Evolutionary conservation across 2,888 invertebrate species (phyloP), one percentile per base, ranked within the genome.

Genomic region (Drosophila mimetica): DNA sequence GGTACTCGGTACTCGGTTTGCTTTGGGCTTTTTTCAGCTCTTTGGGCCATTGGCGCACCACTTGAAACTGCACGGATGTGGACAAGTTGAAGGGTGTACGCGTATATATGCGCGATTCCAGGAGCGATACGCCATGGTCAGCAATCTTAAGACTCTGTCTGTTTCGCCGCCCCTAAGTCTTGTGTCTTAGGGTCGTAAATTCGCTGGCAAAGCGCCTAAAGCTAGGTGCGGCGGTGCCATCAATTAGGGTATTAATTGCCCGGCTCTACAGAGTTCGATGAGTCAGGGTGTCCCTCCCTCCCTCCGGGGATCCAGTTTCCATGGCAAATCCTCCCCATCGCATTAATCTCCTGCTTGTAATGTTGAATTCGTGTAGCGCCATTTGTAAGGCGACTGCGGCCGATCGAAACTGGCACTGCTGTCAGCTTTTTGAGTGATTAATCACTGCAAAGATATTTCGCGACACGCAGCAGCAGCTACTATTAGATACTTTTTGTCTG

Each of bases 281-380:
- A 65, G 67, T 65, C 64, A 65, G 42, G n/a, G n/a, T n/a, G n/a
- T n/a, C n/a, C n/a, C n/a, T n/a, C n/a, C n/a, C n/a, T 28, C 53
- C 5, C 9, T 9, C 30, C 4, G 41, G 32, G 42, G 2, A 14
- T 46, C 25, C 25, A 46, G 46, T 30, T 46, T 13, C n/a, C 42
- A 6, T 22, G 3, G 41, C 2, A 9, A 28, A 36, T 57, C 47
- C 47, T 25, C 37, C 11, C 18, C 59, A 22, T 22, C 25, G 18
- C 16, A 42, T 58, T 73, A 66, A 66, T 70, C 63, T 39, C 41
- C 11, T 11, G 30, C 28, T 30, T 77, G 88, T 84, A 86, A 85
- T 88, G 88, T 81, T 74, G 72, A 86, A 76, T 81, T 81, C 87
- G 74, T 86, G 88, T 86, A 71, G 64, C 79, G 85, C 85, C 88